phyloP scores from a whole-genome alignment of 2,888 invertebrate genomes.

The Apocheima hispidaria region DNA sequence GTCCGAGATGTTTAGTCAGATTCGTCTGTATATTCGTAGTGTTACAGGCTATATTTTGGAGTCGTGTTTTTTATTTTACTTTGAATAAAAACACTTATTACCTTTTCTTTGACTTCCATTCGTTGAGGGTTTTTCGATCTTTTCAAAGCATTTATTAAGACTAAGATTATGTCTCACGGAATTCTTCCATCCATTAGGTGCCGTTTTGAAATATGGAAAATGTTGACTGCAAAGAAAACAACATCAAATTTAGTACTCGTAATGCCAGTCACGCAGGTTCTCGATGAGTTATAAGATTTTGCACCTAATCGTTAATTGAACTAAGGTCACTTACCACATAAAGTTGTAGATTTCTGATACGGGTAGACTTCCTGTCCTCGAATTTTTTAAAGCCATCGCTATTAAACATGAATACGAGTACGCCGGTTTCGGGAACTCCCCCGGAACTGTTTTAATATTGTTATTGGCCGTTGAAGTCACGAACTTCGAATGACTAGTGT shows the following conservation, averaged over 20 bases:
- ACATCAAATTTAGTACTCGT: not conserved
- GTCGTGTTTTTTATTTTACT: no score
- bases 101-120: constrained; percentile 94
- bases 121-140: constrained; percentile 97
- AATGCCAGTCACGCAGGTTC: not conserved
- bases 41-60: no score
- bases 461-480: constrained; percentile 57
- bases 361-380: constrained; percentile 96
- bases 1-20: no score
- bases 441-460: constrained; percentile 75
- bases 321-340: constrained; percentile 92
- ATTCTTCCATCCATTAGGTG: constrained; percentile 99
- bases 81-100: no score
- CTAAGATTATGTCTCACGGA: constrained; percentile 99
- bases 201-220: constrained; percentile 99
- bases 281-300: constrained; percentile 14
- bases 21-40: no score
- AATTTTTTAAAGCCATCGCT: constrained; percentile 99
- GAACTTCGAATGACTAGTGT: constrained; percentile 77
- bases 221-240: constrained; percentile 91
- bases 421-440: constrained; percentile 96
- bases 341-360: constrained; percentile 99
- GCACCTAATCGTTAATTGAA: constrained; percentile 21
- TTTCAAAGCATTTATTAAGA: constrained; percentile 99
- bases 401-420: constrained; percentile 99